Conservation (phyloP, 2,888 invertebrate species). For the Griposia aprilina region DNA sequence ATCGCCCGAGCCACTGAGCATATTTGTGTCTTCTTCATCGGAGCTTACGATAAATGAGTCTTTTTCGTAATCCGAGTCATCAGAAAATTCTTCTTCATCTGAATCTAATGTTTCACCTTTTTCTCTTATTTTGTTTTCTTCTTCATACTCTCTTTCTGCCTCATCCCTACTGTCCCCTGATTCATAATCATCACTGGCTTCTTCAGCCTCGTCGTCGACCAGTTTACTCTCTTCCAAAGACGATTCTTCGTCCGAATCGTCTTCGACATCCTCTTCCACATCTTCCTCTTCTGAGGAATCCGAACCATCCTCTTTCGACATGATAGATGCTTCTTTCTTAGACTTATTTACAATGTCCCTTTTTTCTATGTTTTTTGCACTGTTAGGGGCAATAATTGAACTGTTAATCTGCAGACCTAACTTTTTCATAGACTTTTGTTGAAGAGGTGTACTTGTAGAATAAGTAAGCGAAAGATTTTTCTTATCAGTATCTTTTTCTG, state of each 20-base stretch:
- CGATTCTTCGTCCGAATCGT: conserved; percentile 70
- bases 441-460: conserved; percentile 85
- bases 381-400: conserved; percentile 75
- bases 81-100: conserved; percentile 81
- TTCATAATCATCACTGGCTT: conserved; percentile 84
- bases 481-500: conserved; percentile 71
- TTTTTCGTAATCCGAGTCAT: conserved; percentile 87
- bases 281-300: conserved; percentile 59
- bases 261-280: conserved; percentile 69
- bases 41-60: conserved; percentile 90
- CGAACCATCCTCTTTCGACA: conserved; percentile 51
- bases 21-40: conserved; percentile 84
- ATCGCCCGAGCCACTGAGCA: conserved; percentile 86
- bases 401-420: conserved; percentile 78
- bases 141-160: conserved; percentile 85
- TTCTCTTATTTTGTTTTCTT: conserved; percentile 87
- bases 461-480: conserved; percentile 76
- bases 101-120: conserved; percentile 90
- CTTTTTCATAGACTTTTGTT: conserved; percentile 78
- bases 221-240: conserved; percentile 71
- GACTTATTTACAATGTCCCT: conserved; percentile 56
- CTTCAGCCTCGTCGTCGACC: conserved; percentile 82
- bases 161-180: conserved; percentile 89
- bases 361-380: conserved; percentile 60
- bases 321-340: conserved; percentile 47